Conservation (phyloP, 2,113 vertebrate genomes). For the Macquaria australasica region DNA sequence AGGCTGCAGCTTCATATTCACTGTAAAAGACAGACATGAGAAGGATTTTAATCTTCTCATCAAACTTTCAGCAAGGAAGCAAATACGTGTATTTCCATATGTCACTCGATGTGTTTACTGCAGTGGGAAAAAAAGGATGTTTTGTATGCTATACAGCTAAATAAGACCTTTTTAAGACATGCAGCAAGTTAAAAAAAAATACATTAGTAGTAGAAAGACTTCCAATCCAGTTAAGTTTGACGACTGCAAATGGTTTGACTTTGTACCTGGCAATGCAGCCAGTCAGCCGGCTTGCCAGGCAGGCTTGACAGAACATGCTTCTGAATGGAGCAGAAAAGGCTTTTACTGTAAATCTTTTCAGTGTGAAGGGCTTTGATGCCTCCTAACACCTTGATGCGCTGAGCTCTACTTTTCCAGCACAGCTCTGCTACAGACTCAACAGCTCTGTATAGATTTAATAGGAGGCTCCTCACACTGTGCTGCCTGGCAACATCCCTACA, state of each 20-base stretch:
- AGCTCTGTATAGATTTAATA: constrained; percentile 63
- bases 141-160: background rate
- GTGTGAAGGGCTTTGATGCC: constrained; percentile 63
- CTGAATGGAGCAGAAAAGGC: constrained; percentile 48
- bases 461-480: constrained; percentile 39
- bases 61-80: background rate
- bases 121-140: background rate
- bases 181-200: background rate
- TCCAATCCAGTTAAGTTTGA: constrained; percentile 35
- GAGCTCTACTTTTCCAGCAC: constrained; percentile 49
- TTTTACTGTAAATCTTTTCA: constrained; percentile 68
- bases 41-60: background rate
- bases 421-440: constrained; percentile 46
- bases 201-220: background rate
- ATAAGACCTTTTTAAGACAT: background rate
- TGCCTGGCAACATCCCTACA: constrained; percentile 49
- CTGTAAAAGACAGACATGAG: too few relatives aligned
- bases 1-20: too few relatives aligned
- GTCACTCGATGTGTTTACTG: background rate
- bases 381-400: constrained; percentile 59
- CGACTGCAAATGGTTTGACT: constrained; percentile 26
- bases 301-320: constrained; percentile 48
- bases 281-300: constrained; percentile 22
- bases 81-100: background rate
- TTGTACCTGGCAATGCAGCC: constrained; percentile 22